These are phyloP conservation scores for Pelosia muscerda DNA, from an alignment of 2,888 invertebrate species.

Conservation along the genomic window DNA sequence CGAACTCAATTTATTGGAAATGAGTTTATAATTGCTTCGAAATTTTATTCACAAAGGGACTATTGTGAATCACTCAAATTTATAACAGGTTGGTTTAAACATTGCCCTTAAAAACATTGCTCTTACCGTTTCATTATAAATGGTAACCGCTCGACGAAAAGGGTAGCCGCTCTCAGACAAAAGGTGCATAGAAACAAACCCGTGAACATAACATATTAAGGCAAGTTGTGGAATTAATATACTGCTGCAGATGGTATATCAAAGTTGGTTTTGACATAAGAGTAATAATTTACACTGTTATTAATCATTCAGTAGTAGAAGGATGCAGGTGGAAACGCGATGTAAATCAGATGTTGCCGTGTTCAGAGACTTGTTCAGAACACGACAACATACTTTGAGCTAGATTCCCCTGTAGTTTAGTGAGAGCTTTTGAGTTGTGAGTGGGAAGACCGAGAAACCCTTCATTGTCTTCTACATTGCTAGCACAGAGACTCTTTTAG, in stretches of 20 bases:
- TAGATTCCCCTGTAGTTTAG: too few relatives aligned
- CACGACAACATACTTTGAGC: too few relatives aligned
- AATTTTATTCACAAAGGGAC: slow-evolving; percentile 2
- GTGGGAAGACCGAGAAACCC: too few relatives aligned
- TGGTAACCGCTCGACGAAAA: background rate
- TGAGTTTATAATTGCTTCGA: background rate
- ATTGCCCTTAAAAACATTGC: slow-evolving; percentile 2
- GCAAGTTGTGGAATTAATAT: background rate
- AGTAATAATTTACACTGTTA: background rate
- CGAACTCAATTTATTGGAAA: background rate
- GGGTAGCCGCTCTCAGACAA: background rate
- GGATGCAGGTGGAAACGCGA: too few relatives aligned
- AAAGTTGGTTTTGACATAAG: background rate
- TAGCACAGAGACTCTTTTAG: too few relatives aligned
- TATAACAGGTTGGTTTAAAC: background rate
- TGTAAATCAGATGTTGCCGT: too few relatives aligned
- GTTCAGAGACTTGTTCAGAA: too few relatives aligned
- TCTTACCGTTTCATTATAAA: slow-evolving; percentile 17
- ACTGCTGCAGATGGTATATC: background rate
- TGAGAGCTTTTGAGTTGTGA: too few relatives aligned
- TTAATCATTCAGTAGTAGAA: background rate
- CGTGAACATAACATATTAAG: slow-evolving; percentile 2
- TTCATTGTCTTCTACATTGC: too few relatives aligned
- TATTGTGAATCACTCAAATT: background rate
- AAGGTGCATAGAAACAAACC: slow-evolving; percentile 9